These are phyloP conservation scores for Edolisoma coerulescens DNA, from an alignment of 2,113 vertebrate genomes.

Conservation along the genomic window DNA sequence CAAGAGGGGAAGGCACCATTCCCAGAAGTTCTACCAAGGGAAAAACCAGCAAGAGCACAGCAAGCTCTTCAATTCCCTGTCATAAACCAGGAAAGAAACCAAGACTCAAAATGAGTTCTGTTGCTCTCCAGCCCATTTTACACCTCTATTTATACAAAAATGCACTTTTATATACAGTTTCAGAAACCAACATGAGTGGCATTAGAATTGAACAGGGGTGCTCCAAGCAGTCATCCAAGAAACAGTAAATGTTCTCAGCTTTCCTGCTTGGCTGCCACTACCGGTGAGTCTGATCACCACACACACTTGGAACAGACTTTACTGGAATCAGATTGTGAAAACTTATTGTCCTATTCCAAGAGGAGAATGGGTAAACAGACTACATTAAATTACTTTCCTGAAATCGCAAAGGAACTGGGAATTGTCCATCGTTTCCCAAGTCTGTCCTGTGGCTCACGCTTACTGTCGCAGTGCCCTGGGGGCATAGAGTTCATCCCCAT, in stretches of 20 bases:
- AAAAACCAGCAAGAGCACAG: accelerated
- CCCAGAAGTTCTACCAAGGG: not conserved
- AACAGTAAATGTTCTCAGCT: not conserved
- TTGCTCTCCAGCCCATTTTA: not conserved
- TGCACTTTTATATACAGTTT: not conserved
- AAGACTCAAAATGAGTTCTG: not conserved
- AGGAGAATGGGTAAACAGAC: not conserved
- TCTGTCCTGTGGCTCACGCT: not conserved
- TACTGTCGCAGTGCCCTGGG: accelerated
- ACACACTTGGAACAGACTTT: accelerated
- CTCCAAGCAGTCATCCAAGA: not conserved
- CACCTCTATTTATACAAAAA: not conserved
- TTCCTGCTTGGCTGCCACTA: not conserved
- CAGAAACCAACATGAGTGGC: not conserved
- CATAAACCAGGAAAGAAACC: not conserved
- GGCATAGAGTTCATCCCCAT: not conserved
- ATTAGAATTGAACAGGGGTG: not conserved
- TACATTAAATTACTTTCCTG: not conserved
- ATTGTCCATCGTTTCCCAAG: not conserved
- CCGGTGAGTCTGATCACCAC: not conserved
- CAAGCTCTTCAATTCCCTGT: not conserved
- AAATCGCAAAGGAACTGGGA: not conserved
- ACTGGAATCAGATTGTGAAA: not conserved
- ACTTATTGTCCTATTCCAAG: not conserved
- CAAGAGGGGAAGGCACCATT: not conserved